Base-by-base conservation (phyloP, 2,113 vertebrate genomes). In the Ceyx cyanopectus region DNA sequence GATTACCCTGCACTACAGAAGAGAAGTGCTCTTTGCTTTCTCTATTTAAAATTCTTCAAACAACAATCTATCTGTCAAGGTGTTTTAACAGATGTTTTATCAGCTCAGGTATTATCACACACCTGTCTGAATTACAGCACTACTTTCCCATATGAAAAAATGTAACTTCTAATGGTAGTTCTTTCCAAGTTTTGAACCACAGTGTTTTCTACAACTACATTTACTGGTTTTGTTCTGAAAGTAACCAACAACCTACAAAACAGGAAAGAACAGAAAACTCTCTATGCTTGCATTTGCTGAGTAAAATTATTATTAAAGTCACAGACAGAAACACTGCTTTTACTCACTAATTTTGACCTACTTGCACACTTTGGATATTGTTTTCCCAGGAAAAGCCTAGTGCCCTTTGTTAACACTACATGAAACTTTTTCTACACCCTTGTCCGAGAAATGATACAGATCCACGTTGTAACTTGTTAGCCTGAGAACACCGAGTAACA, bases 31-130 rank as follows among this genome's bases (percentile, higher is more conserved):
- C 4, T 14, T 37, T 30, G 58, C 48, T n/a, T 24, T 15, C 34
- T 7, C 48, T 41, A 7, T 7, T 62, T 16, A 26, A 32, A 48
- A 40, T 43, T n/a, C 34, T 56, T 57, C 63, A n/a, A 34, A 5
- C 46, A 56, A 6, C 34, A 0, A 27, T 18, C 34, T n/a, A 34
- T 17, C 70, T 45, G 43, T 19, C 1, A 0, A 37, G n/a, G 29
- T 26, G 79, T 20, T 53, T 23, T 12, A 80, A 34, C 19, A 80
- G 67, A 24, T 37, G 41, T 41, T 67, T 84, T 26, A 51, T 40
- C 74, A 84, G 79, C 53, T 30, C 6, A 58, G 53, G 13, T 48
- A 51, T 10, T 14, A 67, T 3, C 66, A 67, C 19, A 7, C 17
- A 50, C 19, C 54, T 67, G 63, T 46, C 56, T 51, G 54, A 76